Evolutionary conservation across 2,797 vertebrate species (phyloP), one percentile per base, ranked within the genome.

Genomic region (Tapera naevia): DNA sequence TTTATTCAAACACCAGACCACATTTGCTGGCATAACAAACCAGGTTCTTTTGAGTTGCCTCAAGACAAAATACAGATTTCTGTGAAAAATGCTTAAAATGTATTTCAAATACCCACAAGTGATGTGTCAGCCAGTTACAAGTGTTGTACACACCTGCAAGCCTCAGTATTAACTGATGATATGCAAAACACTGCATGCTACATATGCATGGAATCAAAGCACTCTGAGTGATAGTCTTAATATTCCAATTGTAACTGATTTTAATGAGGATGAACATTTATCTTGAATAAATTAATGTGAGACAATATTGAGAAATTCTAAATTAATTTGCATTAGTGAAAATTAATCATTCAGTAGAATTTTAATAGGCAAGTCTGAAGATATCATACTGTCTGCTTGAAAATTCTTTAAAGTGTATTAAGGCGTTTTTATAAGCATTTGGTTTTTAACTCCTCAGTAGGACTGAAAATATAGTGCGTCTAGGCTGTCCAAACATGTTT

Each of bases 211-310:
- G 90, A 65, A 74, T 57, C 46, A 85, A 82, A 80, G 64, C 28
- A 87, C 61, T 35, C 48, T 32, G 17, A 82, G 61, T 0, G 0
- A 76, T 46, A 53, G 56, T 60, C 32, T 56, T 76, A 90, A 71
- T 60, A 87, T 35, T 51, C 53, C 74, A 72, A 75, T 79, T 69
- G 46, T 32, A 80, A 76, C 46, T 64, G 53, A 80, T 92, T 92
- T 82, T 87, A 92, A 93, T 7, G 9, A 78, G 57, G 45, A 74
- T 64, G 81, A 93, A 45, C 25, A 50, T 88, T 95, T 91, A 39
- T 67, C 65, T 76, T 80, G 86, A 94, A 87, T 93, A 92, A 87
- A 87, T 92, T 80, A 78, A 90, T 12, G 12, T 80, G 73, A 95
- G 57, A 80, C 67, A 93, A 78, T 91, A 93, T 76, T 87, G 75